Evolutionary conservation across 2,888 invertebrate species (phyloP), one percentile per base, ranked within the genome.

Genomic region (Eretmocerus hayati): DNA sequence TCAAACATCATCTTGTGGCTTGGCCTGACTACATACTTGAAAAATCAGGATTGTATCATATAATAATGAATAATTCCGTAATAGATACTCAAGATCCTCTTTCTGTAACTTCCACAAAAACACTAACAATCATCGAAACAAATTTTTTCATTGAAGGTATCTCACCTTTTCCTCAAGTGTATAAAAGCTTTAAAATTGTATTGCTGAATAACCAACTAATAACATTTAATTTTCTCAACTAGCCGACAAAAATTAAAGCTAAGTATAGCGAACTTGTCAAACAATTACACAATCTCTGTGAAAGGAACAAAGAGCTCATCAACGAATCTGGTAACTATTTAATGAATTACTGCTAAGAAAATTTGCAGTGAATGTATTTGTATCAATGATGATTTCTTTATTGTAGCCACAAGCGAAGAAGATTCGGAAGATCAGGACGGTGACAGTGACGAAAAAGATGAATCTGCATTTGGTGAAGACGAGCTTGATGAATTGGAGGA

Each of bases 231-330:
- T 19, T 4, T 41, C 26, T n/a, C 2, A 2, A 30, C 21, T 49
- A 47, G 13, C 50, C 1, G 39, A 35, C 5, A 53, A 43, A 43
- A 11, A 46, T 53, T 9, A 53, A 53, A 21, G 35, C 22, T 16
- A 53, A 50, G 32, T 53, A 50, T 26, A 46, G 46, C 16, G 53
- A 53, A 18, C 18, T 53, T 22, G 45, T 41, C 5, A 48, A 46
- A 11, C 36, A 50, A n/a, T 5, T 53, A 15, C 48, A 50, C 9
- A 37, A 3, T 15, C 37, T 53, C 21, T 53, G 50, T 21, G 48
- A 53, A 33, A 50, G 41, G 19, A 53, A 53, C 19, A 43, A 43
- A 23, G 46, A 48, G 22, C 22, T 48, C 23, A 26, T 9, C 32
- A 30, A 50, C 42, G 20, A 44, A 44, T 13, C 36, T 9, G 45